Evolutionary conservation across 2,888 invertebrate genomes (phyloP).

Genomic region (Spilosoma lubricipeda): DNA sequence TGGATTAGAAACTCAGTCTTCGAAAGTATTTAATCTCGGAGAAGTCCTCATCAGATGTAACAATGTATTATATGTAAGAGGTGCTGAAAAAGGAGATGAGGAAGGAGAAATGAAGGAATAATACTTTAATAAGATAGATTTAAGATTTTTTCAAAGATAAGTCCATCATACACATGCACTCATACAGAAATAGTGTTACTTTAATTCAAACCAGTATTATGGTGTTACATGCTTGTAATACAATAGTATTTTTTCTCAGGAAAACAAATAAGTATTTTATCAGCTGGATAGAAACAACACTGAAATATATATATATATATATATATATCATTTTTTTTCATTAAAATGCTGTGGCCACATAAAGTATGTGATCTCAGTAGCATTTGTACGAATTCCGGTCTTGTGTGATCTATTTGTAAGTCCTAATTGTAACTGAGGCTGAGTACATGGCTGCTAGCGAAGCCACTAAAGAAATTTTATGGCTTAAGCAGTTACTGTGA

Average conservation of each 20-base stretch:
- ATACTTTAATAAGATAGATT: conserved; percentile 26
- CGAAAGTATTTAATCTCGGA: conserved; percentile 96
- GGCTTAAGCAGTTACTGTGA: too few species aligned
- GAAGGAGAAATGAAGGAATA: conserved; percentile 98
- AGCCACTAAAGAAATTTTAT: too few species aligned
- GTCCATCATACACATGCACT: background rate
- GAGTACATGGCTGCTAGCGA: too few species aligned
- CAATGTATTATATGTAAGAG: conserved; percentile 98
- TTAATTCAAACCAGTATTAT: background rate
- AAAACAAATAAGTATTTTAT: background rate
- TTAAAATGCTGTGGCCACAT: background rate
- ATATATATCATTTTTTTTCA: background rate
- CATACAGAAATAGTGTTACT: too few species aligned
- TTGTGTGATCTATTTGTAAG: background rate
- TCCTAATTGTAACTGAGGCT: too few species aligned
- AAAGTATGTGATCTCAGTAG: background rate
- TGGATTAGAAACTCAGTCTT: too few species aligned
- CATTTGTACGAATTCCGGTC: background rate
- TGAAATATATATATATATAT: too few species aligned
- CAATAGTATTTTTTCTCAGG: too few species aligned
- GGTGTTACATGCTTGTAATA: too few species aligned
- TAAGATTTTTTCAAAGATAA: conserved; percentile 35
- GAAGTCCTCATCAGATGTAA: conserved; percentile 99
- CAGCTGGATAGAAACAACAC: background rate
- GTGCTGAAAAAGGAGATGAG: conserved; percentile 98